phyloP scores from a whole-genome alignment of 1,140 invertebrate species.

The Ridgeia piscesae region DNA sequence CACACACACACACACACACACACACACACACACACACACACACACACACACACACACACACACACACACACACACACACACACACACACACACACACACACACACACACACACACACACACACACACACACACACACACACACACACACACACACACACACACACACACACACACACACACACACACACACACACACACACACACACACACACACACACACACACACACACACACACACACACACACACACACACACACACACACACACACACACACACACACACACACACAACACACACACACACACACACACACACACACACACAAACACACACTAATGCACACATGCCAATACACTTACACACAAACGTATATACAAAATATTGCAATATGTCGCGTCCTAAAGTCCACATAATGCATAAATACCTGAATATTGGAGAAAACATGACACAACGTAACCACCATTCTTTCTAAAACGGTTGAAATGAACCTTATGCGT shows the following conservation, averaged over 20 bases:
- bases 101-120: not conserved
- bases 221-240: too few relatives aligned
- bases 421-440: too few relatives aligned
- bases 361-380: not conserved
- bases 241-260: not conserved
- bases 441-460: too few relatives aligned
- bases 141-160: not conserved
- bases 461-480: too few relatives aligned
- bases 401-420: too few relatives aligned
- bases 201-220: too few relatives aligned
- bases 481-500: too few relatives aligned
- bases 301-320: not conserved
- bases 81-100: not conserved
- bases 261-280: not conserved
- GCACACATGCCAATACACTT: too few relatives aligned
- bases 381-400: too few relatives aligned
- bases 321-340: not conserved
- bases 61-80: constrained; percentile 21
- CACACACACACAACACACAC: not conserved
- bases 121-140: not conserved
- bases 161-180: not conserved
- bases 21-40: constrained; percentile 16
- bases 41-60: constrained; percentile 23
- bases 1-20: constrained; percentile 14
- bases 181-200: not conserved